Percentiles rank a stretch among this genome's conserved stretches.
Evolutionary conservation across 2,113 vertebrate species (phyloP).

Genomic region (Galemys pyrenaicus): DNA sequence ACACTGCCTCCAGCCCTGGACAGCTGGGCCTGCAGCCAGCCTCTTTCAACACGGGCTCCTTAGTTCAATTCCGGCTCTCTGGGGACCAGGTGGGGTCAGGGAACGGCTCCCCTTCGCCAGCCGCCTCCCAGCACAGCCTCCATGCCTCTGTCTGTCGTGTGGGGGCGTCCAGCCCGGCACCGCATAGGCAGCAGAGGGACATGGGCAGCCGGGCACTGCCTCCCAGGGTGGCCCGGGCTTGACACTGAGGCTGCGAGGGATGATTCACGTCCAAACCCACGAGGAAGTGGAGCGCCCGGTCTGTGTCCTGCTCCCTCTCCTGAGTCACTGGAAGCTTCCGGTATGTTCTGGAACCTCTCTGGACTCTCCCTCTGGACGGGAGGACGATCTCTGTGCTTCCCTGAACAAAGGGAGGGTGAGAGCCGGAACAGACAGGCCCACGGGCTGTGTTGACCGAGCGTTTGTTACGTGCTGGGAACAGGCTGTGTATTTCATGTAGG

Average conservation of each 20-base stretch:
- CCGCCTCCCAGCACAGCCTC: neutral
- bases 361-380: neutral
- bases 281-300: neutral
- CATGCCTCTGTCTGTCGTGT: neutral
- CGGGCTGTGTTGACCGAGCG: fast-evolving
- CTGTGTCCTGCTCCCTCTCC: neutral
- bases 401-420: neutral
- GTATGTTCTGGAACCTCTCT: neutral
- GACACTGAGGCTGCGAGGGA: neutral
- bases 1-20: neutral
- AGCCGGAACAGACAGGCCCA: neutral
- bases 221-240: neutral
- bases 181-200: neutral
- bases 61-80: neutral
- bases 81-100: neutral
- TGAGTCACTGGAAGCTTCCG: neutral
- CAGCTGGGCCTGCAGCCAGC: neutral
- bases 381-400: neutral
- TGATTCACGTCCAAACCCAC: neutral
- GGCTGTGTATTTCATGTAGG: no score
- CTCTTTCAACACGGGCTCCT: neutral
- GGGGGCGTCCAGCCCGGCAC: neutral
- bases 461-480: fast-evolving
- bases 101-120: neutral
- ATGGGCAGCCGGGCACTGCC: neutral